Base-by-base conservation (phyloP, 1,140 invertebrate genomes). In the Argopecten irradians region DNA sequence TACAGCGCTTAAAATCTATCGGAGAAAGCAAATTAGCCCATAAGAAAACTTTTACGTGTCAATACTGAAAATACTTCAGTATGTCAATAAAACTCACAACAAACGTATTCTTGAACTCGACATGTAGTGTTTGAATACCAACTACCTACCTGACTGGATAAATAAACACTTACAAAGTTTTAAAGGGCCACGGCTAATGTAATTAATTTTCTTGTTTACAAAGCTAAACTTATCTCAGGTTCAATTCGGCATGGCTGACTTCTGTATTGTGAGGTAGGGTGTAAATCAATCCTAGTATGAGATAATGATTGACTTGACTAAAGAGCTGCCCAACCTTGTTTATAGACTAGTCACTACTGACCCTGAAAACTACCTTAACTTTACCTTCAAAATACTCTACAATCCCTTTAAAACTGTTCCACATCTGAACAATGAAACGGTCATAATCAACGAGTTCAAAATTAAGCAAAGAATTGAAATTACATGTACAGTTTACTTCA, bases 121-220 rank as follows among this genome's bases (percentile, higher is more conserved):
- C 55, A 28, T n/a, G 22, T 71, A n/a, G 55, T 71, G 55, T 71
- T 71, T 71, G 55, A 71, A 71, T 71, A 71, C 28, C 55, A 71
- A n/a, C 55, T n/a, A 71, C 55, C 55, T 71, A 71, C 55, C 55
- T 71, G 55, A 71, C 55, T 71, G 55, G 55, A 5, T 71, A 71
- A 71, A 71, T 71, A 71, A 71, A 71, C 55, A 71, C 55, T 71
- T 71, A 71, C n/a, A 8, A n/a, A 71, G 55, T 71, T 71, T 71
- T 71, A 71, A 71, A 71, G 14, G 55, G 22, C 55, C 55, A 71
- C 55, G 28, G 55, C 55, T 71, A 71, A 71, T 71, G 55, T 71
- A 71, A 71, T 71, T 71, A 71, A 71, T 71, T 71, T 71, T 71
- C 22, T 28, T 71, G 28, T 71, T 71, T 71, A 71, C 55, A 71